phyloP scores from a whole-genome alignment of 2,888 invertebrate genomes.

The Biston betularia region DNA sequence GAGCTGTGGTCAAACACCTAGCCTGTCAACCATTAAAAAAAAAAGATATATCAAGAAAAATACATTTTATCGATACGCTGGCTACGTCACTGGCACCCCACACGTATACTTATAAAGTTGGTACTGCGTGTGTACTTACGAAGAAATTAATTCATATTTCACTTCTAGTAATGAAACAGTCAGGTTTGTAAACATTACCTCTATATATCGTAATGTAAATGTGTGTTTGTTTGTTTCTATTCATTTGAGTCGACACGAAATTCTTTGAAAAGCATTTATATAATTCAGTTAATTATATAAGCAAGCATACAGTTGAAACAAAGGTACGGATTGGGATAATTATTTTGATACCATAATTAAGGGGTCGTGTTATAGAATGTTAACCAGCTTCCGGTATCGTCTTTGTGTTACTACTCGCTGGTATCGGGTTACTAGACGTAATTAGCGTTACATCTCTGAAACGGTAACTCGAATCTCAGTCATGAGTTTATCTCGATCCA shows the following conservation, averaged over 20 bases:
- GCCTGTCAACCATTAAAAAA: too few species aligned
- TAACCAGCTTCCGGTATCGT: conserved; percentile 17
- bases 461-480: conserved; percentile 1
- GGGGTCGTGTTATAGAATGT: conserved; percentile 16
- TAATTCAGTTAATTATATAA: neutral
- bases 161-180: conserved; percentile 69
- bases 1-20: too few species aligned
- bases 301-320: neutral
- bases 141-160: conserved; percentile 79
- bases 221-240: conserved; percentile 16
- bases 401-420: conserved; percentile 5
- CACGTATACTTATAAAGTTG: conserved; percentile 41
- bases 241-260: neutral
- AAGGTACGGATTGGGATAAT: neutral
- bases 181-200: conserved; percentile 38
- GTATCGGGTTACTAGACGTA: conserved; percentile 1
- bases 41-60: neutral
- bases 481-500: neutral
- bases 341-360: conserved; percentile 23
- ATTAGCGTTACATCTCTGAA: conserved; percentile 1
- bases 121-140: conserved; percentile 48
- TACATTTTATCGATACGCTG: conserved; percentile 28
- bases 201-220: conserved; percentile 1
- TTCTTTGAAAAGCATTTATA: too few species aligned
- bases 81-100: conserved; percentile 55